phyloP scores from a whole-genome alignment of 2,113 vertebrate genomes.

The Pseudorectes ferrugineus region DNA sequence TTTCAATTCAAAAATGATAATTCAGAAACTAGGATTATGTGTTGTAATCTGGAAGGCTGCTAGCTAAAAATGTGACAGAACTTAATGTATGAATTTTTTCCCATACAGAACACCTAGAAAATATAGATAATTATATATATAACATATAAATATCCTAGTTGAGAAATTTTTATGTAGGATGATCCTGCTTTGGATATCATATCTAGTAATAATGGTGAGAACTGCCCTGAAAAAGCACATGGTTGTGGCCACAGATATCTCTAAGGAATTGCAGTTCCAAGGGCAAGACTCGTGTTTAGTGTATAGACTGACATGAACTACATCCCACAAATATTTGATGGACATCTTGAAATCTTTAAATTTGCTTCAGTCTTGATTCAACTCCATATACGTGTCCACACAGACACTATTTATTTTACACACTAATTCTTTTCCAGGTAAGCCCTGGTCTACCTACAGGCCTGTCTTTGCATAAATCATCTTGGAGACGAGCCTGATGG shows the following conservation, averaged over 20 bases:
- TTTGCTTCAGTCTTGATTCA: neutral
- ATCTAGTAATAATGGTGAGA: neutral
- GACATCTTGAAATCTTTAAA: neutral
- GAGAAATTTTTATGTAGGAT: neutral
- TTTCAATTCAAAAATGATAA: neutral
- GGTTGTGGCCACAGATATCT: neutral
- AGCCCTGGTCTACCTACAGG: neutral
- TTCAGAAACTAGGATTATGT: neutral
- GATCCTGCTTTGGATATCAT: neutral
- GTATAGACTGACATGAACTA: neutral
- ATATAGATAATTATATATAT: neutral
- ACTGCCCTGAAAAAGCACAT: neutral
- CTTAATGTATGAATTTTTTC: neutral
- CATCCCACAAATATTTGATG: neutral
- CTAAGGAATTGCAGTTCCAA: neutral
- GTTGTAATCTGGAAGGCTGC: neutral
- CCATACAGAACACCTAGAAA: neutral
- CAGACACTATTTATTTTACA: neutral
- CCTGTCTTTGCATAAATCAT: neutral
- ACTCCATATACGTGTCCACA: neutral
- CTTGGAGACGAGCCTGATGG: neutral
- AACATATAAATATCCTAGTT: neutral
- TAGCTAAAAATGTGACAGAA: neutral
- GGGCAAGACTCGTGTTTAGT: fast-evolving
- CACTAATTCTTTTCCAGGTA: neutral